Conservation (phyloP, 1,140 invertebrate species). For the Lepidurus apus region DNA sequence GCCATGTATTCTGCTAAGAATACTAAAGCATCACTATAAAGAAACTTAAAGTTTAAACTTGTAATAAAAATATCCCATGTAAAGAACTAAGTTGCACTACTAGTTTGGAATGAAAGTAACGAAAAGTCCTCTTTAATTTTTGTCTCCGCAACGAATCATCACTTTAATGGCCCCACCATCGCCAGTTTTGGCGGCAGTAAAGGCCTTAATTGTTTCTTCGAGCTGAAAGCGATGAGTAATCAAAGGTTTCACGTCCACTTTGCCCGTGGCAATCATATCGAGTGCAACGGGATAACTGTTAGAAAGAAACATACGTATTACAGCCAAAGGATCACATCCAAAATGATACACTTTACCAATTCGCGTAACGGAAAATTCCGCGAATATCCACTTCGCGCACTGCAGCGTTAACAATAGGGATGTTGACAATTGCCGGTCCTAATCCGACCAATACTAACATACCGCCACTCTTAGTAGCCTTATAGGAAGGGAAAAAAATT, state of each 20-base stretch:
- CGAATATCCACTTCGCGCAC: slow-evolving; percentile 81
- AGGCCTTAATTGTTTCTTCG: slow-evolving; percentile 78
- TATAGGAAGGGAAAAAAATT: neutral
- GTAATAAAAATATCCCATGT: neutral
- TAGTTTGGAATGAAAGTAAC: slow-evolving; percentile 20
- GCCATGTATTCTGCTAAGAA: slow-evolving; percentile 1
- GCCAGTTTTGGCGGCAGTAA: slow-evolving; percentile 69
- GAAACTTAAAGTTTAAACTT: neutral
- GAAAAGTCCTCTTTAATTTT: slow-evolving; percentile 31
- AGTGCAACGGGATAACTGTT: slow-evolving; percentile 77
- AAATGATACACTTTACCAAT: slow-evolving; percentile 61
- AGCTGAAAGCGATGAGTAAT: slow-evolving; percentile 86
- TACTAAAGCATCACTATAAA: slow-evolving; percentile 10
- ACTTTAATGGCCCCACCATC: slow-evolving; percentile 76
- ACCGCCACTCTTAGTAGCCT: slow-evolving; percentile 80
- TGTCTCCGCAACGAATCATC: slow-evolving; percentile 71
- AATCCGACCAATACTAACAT: slow-evolving; percentile 77
- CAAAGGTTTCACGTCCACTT: slow-evolving; percentile 77
- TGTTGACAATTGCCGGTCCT: slow-evolving; percentile 65
- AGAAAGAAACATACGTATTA: slow-evolving; percentile 34
- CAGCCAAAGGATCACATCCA: neutral
- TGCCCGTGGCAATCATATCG: slow-evolving; percentile 72
- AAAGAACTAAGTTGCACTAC: neutral
- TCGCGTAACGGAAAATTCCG: slow-evolving; percentile 85
- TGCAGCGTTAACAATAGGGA: slow-evolving; percentile 75